These are phyloP conservation scores for Meloidogyne exigua DNA, from an alignment of 1,140 invertebrate genomes.

Conservation along the genomic window DNA sequence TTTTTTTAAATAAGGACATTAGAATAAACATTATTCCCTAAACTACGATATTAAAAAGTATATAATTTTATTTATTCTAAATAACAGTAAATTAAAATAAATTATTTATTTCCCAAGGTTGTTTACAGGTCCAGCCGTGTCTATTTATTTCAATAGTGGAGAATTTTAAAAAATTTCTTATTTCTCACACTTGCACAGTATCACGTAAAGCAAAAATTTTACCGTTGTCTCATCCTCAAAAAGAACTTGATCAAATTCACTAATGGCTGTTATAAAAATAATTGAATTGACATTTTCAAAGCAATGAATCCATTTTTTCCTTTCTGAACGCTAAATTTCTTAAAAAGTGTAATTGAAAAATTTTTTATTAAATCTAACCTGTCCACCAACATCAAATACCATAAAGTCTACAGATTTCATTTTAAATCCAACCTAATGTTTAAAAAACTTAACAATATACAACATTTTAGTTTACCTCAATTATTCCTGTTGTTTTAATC, in stretches of 20 bases:
- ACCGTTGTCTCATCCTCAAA: constrained; percentile 64
- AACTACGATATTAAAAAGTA: too few species aligned
- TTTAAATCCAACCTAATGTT: constrained; percentile 72
- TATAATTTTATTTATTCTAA: too few species aligned
- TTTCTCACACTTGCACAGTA: too few species aligned
- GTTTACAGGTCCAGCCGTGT: too few species aligned
- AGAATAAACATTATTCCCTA: too few species aligned
- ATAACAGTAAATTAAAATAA: too few species aligned
- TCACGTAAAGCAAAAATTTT: background rate
- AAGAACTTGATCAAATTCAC: constrained; percentile 57
- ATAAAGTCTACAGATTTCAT: constrained; percentile 63
- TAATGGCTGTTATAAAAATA: constrained; percentile 64
- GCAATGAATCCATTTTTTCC: constrained; percentile 68
- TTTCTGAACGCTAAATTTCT: constrained; percentile 64
- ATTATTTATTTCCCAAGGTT: too few species aligned
- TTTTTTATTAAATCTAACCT: constrained; percentile 44
- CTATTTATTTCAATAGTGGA: too few species aligned
- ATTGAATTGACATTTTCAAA: constrained; percentile 67
- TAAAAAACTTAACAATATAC: background rate
- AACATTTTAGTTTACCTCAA: constrained; percentile 71
- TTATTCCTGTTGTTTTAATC: constrained; percentile 89
- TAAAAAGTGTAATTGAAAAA: background rate
- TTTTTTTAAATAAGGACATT: background rate
- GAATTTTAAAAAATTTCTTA: too few species aligned
- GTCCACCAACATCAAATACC: constrained; percentile 68